Base-by-base conservation (phyloP, 2,888 invertebrate genomes). In the Apotomis capreana region DNA sequence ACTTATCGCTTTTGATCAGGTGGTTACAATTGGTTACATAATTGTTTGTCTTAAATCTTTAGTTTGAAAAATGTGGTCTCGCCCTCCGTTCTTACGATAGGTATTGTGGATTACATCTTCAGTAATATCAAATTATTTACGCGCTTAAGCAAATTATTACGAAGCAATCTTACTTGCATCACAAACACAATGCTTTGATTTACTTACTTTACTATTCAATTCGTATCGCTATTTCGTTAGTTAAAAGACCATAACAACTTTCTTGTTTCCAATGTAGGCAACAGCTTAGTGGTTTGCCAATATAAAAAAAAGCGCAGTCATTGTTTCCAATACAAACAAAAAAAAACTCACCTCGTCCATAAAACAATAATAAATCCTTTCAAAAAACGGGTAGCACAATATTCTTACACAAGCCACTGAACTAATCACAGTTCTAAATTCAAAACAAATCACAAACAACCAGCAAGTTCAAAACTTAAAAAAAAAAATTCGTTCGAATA, bases 271-370 rank as follows among this genome's bases (percentile, higher is more conserved):
- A 26, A 8, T 5, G 9, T 5, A 49, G 49, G 40, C 12, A 49
- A 63, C 52, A 15, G 55, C 44, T 65, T 13, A 36, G 15, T 55
- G 44, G 40, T 40, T 60, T 61, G 55, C 55, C 55, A 46, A 65
- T 5, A 65, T 44, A 65, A 26, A 44, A 9, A 67, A 67, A 51
- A 57, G 9, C n/a, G 55, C 37, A 54, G 26, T 36, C 67, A 71
- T 71, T 71, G 71, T 71, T 71, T 51, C 51, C 37, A 55, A 15
- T n/a, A 10, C 46, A 46, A 36, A 52, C 5, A 40, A 63, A 36
- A 37, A 12, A 49, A 15, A 71, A 71, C 71, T 71, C 44, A 71
- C 71, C 71, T 71, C 67, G 67, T 71, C 44, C 57, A 62, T 40
- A 61, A 57, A 67, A 57, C 57, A 46, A n/a, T 49, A 55, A 40